phyloP scores from a whole-genome alignment of 2,888 invertebrate species.

The Cosmopolites sordidus region DNA sequence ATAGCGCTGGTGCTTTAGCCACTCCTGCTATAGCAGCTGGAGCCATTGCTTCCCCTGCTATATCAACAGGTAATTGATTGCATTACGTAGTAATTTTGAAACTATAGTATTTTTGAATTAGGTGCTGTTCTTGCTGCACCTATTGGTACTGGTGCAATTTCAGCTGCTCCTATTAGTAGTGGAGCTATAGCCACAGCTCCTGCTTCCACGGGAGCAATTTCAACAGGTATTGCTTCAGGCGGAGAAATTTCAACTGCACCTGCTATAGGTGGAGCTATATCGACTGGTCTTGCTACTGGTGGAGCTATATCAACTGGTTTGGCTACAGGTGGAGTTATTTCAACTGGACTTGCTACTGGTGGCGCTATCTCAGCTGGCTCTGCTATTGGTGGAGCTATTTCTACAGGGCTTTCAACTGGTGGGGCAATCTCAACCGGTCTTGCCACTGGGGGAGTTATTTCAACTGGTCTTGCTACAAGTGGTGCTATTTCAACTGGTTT shows the following conservation, averaged over 20 bases:
- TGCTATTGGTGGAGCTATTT: slow-evolving; percentile 9
- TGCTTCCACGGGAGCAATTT: not conserved
- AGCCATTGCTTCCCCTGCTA: slow-evolving; percentile 10
- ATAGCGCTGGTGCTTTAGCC: slow-evolving; percentile 2
- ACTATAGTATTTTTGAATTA: not conserved
- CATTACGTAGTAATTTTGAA: not conserved
- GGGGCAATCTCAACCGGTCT: slow-evolving; percentile 5
- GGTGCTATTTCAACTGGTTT: not conserved
- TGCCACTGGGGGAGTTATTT: not conserved
- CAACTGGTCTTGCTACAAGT: not conserved
- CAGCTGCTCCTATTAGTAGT: slow-evolving; percentile 4
- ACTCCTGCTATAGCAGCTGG: slow-evolving; percentile 14
- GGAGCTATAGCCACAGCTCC: slow-evolving; percentile 1
- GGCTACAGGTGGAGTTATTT: not conserved
- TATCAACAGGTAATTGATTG: slow-evolving; percentile 13
- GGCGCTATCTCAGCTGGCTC: slow-evolving; percentile 3
- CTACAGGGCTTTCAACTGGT: not conserved
- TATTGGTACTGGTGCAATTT: slow-evolving; percentile 10
- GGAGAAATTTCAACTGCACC: not conserved
- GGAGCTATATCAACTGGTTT: slow-evolving; percentile 1
- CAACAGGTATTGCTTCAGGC: not conserved
- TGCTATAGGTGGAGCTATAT: not conserved
- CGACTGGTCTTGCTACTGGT: not conserved
- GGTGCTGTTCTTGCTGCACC: slow-evolving; percentile 9
- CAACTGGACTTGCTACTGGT: not conserved